Base-by-base conservation (phyloP, 1,140 invertebrate genomes). In the Elymnias hypermnestra region DNA sequence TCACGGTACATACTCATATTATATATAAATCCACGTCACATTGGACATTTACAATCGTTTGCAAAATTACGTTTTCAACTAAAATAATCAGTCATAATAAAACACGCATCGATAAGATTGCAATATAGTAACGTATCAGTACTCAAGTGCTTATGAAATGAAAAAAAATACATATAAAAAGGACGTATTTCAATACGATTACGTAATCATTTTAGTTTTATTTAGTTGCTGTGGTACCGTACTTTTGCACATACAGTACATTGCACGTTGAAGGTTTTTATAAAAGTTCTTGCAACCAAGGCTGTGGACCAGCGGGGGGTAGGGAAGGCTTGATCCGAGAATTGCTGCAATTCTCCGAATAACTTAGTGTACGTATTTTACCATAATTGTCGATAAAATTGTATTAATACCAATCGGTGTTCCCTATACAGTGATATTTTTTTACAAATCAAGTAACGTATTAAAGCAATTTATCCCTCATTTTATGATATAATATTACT, bases 1-100 rank as follows among this genome's bases (percentile, higher is more conserved):
- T n/a, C n/a, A n/a, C n/a, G n/a, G n/a, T n/a, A n/a, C n/a, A n/a
- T n/a, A n/a, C n/a, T n/a, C n/a, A n/a, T n/a, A n/a, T n/a, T n/a
- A n/a, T n/a, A n/a, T n/a, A n/a, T n/a, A n/a, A n/a, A n/a, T n/a
- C n/a, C 25, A 26, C n/a, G 10, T 26, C 25, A 26, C 25, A 26
- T 7, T 29, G 2, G 26, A 1, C 22, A 58, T 54, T 51, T 18
- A 41, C 57, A 49, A 57, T 53, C 50, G 48, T 48, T 49, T 49
- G 42, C 55, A 57, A 44, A 50, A 52, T 57, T 48, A 53, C 41
- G 41, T 53, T 41, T 37, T 29, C 12, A 33, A 45, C 51, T 23
- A 45, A 36, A 33, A 33, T 41, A 36, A 53, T 46, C 46, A 45
- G 19, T 48, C 44, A 38, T 22, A 33, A 15, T 33, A 33, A 33